Evolutionary conservation across 2,113 vertebrate species (phyloP), one percentile per base, ranked within the genome.

Genomic region (Leucopternis melanops): DNA sequence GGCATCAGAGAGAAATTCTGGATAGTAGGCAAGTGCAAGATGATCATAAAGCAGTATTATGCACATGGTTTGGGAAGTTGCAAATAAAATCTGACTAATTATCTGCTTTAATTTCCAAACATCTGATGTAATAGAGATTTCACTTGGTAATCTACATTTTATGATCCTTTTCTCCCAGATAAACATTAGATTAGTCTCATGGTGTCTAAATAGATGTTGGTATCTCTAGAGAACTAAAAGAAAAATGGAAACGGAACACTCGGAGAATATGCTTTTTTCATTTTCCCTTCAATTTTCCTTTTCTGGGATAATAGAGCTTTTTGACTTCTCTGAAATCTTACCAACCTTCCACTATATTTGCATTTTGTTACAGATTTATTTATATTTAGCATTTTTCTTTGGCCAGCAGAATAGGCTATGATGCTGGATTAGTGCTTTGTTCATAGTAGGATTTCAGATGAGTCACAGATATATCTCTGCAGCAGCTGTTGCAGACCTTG

Each of bases 401-500:
- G 58, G 80, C 71, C 72, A 94, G 49, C 38, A 91, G 40, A 94
- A 90, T 67, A 88, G 62, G 65, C 63, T 79, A 52, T 86, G 73
- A 95, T 88, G 83, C 85, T 88, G 91, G 77, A 92, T 94, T 94
- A 92, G 62, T 29, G 84, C 69, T 91, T 94, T 95, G 78, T 84
- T 94, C 93, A 86, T 94, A 81, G 92, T 16, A 86, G 90, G 94
- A 86, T 92, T 97, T 96, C 67, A 94, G 75, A 97, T 94, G 94
- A 96, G 83, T 97, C 91, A 94, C 1, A 9, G 81, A 94, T 94
- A 65, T 61, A 88, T 96, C 89, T 86, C 82, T 89, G 77, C 90
- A 96, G 94, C 92, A 97, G 94, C 94, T 96, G 94, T 94, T 94
- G 86, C 86, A 92, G 86, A 74, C 93, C 95, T 93, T 92, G 89